A percentile compares a stretch with the other conserved stretches of the same genome.
phyloP scores from a whole-genome alignment of 2,888 invertebrate genomes.

The Arge pagana region DNA sequence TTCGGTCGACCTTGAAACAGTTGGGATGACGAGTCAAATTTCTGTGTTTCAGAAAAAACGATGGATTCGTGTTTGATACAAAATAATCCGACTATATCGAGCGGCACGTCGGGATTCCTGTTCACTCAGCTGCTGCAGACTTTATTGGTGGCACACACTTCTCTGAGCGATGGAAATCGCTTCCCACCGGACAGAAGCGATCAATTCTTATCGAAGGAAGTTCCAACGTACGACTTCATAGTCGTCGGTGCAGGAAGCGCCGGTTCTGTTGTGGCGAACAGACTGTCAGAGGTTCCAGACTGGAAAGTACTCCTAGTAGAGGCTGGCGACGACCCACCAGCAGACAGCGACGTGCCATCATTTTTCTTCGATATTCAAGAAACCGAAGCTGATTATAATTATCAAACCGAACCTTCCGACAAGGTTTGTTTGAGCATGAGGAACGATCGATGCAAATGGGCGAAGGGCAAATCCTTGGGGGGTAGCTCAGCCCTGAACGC shows the following conservation, averaged over 20 bases:
- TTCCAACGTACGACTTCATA: constrained; percentile 53
- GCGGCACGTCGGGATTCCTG: constrained; percentile 57
- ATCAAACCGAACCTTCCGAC: constrained; percentile 57
- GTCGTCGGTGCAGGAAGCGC: constrained; percentile 59
- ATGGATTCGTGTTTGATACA: constrained; percentile 43
- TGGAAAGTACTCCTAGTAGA: constrained; percentile 56
- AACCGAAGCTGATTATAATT: constrained; percentile 61
- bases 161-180: constrained; percentile 60
- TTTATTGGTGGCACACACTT: constrained; percentile 66
- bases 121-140: constrained; percentile 66
- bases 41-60: not conserved
- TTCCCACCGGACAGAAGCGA: constrained; percentile 65
- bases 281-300: constrained; percentile 56
- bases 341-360: constrained; percentile 59
- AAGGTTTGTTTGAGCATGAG: constrained; percentile 43
- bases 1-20: too few species aligned
- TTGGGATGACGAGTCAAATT: too few species aligned
- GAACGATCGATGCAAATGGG: constrained; percentile 48
- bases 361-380: constrained; percentile 60
- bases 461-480: constrained; percentile 60
- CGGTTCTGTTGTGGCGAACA: constrained; percentile 56
- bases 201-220: constrained; percentile 47
- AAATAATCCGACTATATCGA: constrained; percentile 32
- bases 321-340: constrained; percentile 54
- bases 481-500: constrained; percentile 63